Evolutionary conservation across 2,113 vertebrate genomes (phyloP).

Genomic region (Mus spicilegus): DNA sequence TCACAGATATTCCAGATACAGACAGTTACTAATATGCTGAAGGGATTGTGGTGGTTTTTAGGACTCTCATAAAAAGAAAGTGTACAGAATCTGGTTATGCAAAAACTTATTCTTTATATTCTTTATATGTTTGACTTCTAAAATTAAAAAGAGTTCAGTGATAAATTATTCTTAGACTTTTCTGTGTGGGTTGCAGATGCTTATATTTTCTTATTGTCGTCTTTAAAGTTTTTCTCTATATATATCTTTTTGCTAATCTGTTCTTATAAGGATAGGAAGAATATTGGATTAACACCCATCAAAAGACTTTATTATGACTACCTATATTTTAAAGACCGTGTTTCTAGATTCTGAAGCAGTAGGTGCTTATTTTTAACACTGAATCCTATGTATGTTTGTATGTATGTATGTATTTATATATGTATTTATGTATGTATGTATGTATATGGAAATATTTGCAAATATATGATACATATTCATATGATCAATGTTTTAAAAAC

Average conservation of each 20-base stretch:
- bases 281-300: background rate
- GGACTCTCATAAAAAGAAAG: background rate
- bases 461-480: background rate
- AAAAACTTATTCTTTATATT: background rate
- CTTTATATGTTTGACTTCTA: background rate
- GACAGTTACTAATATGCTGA: background rate
- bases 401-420: background rate
- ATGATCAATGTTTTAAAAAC: background rate
- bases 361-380: background rate
- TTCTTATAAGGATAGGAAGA: background rate
- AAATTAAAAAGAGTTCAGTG: background rate
- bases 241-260: background rate
- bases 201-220: background rate
- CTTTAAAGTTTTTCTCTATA: background rate
- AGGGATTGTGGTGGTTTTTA: background rate
- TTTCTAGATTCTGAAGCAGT: background rate
- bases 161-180: background rate
- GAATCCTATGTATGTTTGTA: background rate
- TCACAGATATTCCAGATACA: background rate
- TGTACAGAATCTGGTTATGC: background rate
- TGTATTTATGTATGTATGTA: background rate
- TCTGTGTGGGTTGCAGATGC: background rate
- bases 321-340: background rate
- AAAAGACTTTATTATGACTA: background rate
- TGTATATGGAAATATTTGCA: background rate